phyloP scores from a whole-genome alignment of 1,140 invertebrate species.

The Leptopilina boulardi region DNA sequence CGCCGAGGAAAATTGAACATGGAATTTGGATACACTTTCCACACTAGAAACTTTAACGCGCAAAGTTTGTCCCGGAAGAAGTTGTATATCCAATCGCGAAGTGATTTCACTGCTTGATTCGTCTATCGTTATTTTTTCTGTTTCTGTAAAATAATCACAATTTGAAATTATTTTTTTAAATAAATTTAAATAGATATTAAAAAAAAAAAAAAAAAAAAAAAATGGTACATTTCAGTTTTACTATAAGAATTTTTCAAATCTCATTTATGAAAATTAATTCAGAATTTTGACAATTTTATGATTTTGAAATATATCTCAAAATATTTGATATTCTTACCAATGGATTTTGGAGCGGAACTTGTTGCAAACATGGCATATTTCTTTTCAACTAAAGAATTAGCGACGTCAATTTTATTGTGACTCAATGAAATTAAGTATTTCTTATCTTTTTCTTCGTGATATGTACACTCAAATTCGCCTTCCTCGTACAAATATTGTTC shows the following conservation, averaged over 20 bases:
- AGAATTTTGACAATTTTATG: constrained; percentile 15
- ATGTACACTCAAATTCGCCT: constrained; percentile 77
- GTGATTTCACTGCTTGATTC: constrained; percentile 32
- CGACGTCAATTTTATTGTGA: constrained; percentile 71
- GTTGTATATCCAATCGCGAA: constrained; percentile 63
- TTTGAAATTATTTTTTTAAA: not conserved
- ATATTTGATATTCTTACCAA: too few relatives aligned
- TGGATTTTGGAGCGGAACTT: not conserved
- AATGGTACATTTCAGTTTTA: too few relatives aligned
- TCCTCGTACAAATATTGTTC: constrained; percentile 78
- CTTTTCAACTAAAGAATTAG: constrained; percentile 67
- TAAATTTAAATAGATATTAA: not conserved
- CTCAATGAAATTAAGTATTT: constrained; percentile 77
- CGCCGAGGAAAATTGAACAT: constrained; percentile 69
- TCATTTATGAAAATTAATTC: too few relatives aligned
- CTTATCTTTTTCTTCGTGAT: constrained; percentile 72
- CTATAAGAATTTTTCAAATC: too few relatives aligned
- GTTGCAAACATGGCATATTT: constrained; percentile 66
- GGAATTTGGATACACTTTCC: constrained; percentile 66
- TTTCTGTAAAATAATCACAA: constrained; percentile 35
- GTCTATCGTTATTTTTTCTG: constrained; percentile 4
- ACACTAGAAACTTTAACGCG: constrained; percentile 67
- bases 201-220: constrained; percentile 36
- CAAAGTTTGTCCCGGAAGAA: constrained; percentile 69
- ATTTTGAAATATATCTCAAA: too few relatives aligned